Evolutionary conservation across 53 echinoderm and acorn worm genomes (phyloP).

Genomic region (Astropecten irregularis): DNA sequence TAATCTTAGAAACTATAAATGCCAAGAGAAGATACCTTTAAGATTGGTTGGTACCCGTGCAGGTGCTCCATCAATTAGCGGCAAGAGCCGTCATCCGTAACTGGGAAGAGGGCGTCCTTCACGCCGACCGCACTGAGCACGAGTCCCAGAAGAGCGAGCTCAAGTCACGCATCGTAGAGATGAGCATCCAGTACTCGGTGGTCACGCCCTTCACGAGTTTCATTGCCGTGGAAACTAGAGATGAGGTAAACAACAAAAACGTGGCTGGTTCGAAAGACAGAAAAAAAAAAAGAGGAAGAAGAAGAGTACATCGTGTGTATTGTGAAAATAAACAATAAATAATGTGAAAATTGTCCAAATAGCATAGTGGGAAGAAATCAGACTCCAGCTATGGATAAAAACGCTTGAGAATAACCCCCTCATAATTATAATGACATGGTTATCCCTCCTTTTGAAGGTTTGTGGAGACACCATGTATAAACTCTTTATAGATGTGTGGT

Average conservation of each 20-base stretch:
- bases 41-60: no score
- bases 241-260: constrained; percentile 76
- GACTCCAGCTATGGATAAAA: no score
- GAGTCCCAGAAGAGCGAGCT: constrained; percentile 76
- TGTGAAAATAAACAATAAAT: not conserved
- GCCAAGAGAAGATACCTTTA: no score
- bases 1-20: no score
- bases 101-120: constrained; percentile 82
- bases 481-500: no score
- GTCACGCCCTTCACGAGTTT: constrained; percentile 89
- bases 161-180: constrained; percentile 58
- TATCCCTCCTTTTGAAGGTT: no score
- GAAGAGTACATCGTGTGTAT: not conserved
- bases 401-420: no score
- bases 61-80: constrained; percentile 77
- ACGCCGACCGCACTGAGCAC: constrained; percentile 70
- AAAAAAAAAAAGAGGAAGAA: not conserved
- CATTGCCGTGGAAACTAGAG: constrained; percentile 76
- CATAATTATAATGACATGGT: no score
- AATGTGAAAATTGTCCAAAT: no score
- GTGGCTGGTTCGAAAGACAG: not conserved
- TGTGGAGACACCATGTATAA: no score
- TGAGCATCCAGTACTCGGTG: constrained; percentile 72
- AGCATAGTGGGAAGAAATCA: no score
- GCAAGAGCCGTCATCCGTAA: constrained; percentile 76